phyloP scores from a whole-genome alignment of 2,797 vertebrate genomes.

The Acipenser transmontanus region DNA sequence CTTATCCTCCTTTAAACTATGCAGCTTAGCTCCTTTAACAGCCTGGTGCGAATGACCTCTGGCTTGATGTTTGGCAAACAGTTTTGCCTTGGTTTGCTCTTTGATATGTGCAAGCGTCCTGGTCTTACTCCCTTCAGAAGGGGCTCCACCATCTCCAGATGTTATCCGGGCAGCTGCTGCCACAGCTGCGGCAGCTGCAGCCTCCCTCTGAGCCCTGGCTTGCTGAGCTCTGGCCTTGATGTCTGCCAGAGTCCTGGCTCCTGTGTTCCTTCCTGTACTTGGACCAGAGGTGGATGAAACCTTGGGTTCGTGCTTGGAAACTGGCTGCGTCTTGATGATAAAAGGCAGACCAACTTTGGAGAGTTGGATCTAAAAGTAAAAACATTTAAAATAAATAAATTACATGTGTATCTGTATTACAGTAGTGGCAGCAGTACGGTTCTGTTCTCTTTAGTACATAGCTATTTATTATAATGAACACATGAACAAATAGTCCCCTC shows the following conservation, averaged over 20 bases:
- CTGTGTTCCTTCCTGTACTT: constrained; percentile 63
- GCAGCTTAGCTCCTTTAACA: constrained; percentile 54
- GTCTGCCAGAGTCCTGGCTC: constrained; percentile 70
- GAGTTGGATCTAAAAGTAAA: constrained; percentile 61
- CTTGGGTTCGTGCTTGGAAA: constrained; percentile 64
- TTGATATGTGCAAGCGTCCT: constrained; percentile 71
- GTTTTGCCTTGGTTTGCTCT: constrained; percentile 72
- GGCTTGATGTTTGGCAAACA: constrained; percentile 68
- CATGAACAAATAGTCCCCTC: too few species aligned
- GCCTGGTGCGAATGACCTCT: constrained; percentile 59
- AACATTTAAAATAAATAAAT: constrained; percentile 6
- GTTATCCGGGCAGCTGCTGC: constrained; percentile 66
- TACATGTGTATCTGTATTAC: too few species aligned
- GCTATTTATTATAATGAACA: too few species aligned
- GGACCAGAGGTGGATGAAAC: constrained; percentile 45
- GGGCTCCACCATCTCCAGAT: constrained; percentile 61
- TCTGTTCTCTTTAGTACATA: too few species aligned
- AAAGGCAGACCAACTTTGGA: constrained; percentile 74
- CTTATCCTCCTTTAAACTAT: constrained; percentile 51
- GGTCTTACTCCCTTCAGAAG: constrained; percentile 61
- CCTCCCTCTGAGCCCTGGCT: constrained; percentile 70
- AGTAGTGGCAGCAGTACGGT: too few species aligned
- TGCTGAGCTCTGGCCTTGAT: constrained; percentile 75
- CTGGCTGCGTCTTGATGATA: constrained; percentile 71
- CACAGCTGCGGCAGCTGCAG: constrained; percentile 64